Percentiles rank a stretch among this genome's conserved stretches.
Conservation (phyloP, 37 sponge, comb jelly and placozoan genomes). For the Bolinopsis microptera region DNA sequence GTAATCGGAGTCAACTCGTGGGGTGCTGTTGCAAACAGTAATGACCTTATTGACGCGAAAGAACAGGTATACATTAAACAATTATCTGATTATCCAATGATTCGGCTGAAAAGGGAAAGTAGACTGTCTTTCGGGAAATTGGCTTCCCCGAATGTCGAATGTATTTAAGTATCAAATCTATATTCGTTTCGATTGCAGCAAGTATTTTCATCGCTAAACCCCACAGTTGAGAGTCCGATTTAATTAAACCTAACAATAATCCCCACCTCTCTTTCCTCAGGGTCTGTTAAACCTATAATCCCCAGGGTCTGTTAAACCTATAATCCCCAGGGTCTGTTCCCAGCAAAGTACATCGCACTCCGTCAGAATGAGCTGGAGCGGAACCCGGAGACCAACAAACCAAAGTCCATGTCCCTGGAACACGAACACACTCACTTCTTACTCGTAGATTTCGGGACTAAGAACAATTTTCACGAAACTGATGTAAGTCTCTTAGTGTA, state of each 20-base stretch:
- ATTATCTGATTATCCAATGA: too few species aligned
- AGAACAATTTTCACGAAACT: constrained; percentile 10
- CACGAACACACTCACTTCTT: constrained; percentile 42
- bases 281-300: too few species aligned
- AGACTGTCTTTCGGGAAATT: too few species aligned
- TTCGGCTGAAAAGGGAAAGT: too few species aligned
- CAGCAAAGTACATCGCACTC: background rate
- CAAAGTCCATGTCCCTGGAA: constrained; percentile 12
- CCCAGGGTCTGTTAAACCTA: too few species aligned
- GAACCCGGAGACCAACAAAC: background rate
- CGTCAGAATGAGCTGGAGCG: background rate
- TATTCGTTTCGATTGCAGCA: too few species aligned
- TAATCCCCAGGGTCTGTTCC: constrained; percentile 54
- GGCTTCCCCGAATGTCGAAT: too few species aligned
- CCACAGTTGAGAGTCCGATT: too few species aligned
- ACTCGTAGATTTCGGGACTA: background rate
- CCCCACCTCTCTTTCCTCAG: too few species aligned
- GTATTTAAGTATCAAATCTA: too few species aligned
- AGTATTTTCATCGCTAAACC: too few species aligned
- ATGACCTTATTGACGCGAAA: background rate
- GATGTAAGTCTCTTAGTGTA: constrained; percentile 8
- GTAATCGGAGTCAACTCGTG: constrained; percentile 49
- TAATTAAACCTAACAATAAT: too few species aligned
- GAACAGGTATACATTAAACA: background rate
- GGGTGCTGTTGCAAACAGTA: constrained; percentile 1